These are phyloP conservation scores for Seriola quinqueradiata DNA, from an alignment of 2,113 vertebrate species.

Conservation along the genomic window DNA sequence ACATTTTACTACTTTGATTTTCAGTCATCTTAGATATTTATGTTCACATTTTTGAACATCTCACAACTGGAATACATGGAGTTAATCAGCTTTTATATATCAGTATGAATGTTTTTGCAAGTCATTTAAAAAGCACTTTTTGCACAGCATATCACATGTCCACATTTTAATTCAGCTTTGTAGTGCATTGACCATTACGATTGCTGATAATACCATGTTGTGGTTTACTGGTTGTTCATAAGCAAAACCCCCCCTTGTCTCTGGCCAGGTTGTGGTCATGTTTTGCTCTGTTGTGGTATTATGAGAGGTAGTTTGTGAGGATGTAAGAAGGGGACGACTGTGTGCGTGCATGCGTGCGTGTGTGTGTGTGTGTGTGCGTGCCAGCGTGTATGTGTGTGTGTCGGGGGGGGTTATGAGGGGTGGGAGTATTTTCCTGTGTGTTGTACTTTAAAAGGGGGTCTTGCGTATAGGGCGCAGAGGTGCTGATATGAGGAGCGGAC, in stretches of 20 bases:
- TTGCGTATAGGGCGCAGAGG: constrained; percentile 78
- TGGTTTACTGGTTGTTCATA: constrained; percentile 61
- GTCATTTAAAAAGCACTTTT: constrained; percentile 23
- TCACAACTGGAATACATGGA: not conserved
- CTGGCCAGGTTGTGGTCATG: constrained; percentile 52
- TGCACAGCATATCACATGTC: not conserved
- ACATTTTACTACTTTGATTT: constrained; percentile 29
- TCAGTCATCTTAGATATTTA: constrained; percentile 5
- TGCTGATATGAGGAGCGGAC: constrained; percentile 85
- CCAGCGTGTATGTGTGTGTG: not conserved
- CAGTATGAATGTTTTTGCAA: constrained; percentile 1
- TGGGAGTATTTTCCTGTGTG: constrained; percentile 67
- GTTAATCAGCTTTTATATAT: not conserved
- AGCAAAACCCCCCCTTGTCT: constrained; percentile 52
- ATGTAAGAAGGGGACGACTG: constrained; percentile 30
- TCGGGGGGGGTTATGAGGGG: not conserved
- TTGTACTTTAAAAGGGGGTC: constrained; percentile 65
- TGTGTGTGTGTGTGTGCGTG: not conserved
- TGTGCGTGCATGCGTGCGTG: not conserved
- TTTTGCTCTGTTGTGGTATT: constrained; percentile 70
- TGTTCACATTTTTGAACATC: constrained; percentile 3
- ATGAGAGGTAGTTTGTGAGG: constrained; percentile 60
- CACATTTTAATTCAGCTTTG: constrained; percentile 31
- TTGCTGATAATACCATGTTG: constrained; percentile 35
- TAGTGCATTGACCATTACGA: constrained; percentile 13